Conservation (phyloP, 1,140 invertebrate species). For the Papilio machaon region DNA sequence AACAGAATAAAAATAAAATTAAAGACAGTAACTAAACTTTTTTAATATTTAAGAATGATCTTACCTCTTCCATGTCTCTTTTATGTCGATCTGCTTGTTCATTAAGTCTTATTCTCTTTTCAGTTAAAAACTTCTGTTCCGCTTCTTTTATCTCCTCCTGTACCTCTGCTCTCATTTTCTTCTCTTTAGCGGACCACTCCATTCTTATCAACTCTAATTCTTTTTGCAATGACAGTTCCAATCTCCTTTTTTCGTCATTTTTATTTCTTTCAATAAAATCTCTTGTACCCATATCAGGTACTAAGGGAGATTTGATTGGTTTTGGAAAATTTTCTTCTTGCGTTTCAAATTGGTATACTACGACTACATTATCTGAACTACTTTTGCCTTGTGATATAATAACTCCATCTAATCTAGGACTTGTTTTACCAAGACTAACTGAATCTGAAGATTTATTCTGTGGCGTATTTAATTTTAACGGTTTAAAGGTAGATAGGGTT, state of each 20-base stretch:
- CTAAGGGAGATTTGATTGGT: slow-evolving; percentile 63
- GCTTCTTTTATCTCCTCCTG: slow-evolving; percentile 81
- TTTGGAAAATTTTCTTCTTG: slow-evolving; percentile 61
- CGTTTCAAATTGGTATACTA: slow-evolving; percentile 76
- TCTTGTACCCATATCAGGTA: slow-evolving; percentile 66
- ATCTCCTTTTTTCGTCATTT: slow-evolving; percentile 68
- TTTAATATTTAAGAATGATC: slow-evolving; percentile 7
- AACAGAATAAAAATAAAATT: background rate
- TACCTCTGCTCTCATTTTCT: slow-evolving; percentile 77
- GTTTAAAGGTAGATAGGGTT: slow-evolving; percentile 71
- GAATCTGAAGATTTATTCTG: slow-evolving; percentile 70
- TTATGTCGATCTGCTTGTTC: slow-evolving; percentile 80
- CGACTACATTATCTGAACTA: slow-evolving; percentile 73
- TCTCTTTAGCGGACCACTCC: slow-evolving; percentile 76
- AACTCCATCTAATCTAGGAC: slow-evolving; percentile 73
- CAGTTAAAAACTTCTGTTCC: slow-evolving; percentile 81
- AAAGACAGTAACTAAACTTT: background rate
- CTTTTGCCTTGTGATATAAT: slow-evolving; percentile 76
- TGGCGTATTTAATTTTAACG: slow-evolving; percentile 57
- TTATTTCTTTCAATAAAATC: slow-evolving; percentile 71
- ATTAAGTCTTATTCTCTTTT: slow-evolving; percentile 77
- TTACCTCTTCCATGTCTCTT: slow-evolving; percentile 81
- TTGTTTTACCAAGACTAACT: slow-evolving; percentile 65
- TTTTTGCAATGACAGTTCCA: slow-evolving; percentile 71
- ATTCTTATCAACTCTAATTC: slow-evolving; percentile 71